Conservation (phyloP, 2,888 invertebrate species). For the Hecatera dysodea region DNA sequence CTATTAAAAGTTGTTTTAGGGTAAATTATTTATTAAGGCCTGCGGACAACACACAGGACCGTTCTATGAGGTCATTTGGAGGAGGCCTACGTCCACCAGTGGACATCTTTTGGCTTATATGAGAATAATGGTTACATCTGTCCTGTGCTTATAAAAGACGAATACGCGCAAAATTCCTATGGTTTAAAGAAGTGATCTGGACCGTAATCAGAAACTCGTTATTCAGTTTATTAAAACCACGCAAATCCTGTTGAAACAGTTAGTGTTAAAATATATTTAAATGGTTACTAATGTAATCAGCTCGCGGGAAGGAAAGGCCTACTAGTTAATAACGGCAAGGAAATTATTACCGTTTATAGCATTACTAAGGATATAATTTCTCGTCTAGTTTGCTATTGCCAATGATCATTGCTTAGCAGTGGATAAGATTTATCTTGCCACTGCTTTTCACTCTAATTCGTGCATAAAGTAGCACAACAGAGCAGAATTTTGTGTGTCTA, state of each 20-base stretch:
- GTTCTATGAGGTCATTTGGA: no score
- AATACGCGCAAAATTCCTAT: no score
- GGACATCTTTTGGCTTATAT: no score
- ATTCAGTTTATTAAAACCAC: neutral
- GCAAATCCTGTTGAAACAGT: neutral
- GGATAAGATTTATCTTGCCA: constrained; percentile 33
- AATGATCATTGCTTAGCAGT: constrained; percentile 30
- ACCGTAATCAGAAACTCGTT: neutral
- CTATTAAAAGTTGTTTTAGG: no score
- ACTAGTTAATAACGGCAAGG: constrained; percentile 36
- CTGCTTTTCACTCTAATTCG: constrained; percentile 6
- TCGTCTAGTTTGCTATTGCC: constrained; percentile 39
- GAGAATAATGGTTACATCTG: no score
- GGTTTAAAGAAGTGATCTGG: neutral
- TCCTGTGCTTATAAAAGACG: no score
- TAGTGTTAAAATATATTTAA: constrained; percentile 27
- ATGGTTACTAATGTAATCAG: constrained; percentile 51
- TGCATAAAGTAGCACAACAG: neutral
- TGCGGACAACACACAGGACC: no score
- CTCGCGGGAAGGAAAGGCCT: constrained; percentile 43
- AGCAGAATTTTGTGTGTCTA: neutral
- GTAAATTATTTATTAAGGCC: no score
- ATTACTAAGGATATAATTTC: constrained; percentile 52
- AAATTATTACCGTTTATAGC: constrained; percentile 54
- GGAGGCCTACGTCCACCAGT: no score